A percentile compares a stretch with the other conserved stretches of the same genome.
These are phyloP conservation scores for Myoxocephalus aenaeus DNA, from an alignment of 2,797 vertebrate species.

Conservation along the genomic window DNA sequence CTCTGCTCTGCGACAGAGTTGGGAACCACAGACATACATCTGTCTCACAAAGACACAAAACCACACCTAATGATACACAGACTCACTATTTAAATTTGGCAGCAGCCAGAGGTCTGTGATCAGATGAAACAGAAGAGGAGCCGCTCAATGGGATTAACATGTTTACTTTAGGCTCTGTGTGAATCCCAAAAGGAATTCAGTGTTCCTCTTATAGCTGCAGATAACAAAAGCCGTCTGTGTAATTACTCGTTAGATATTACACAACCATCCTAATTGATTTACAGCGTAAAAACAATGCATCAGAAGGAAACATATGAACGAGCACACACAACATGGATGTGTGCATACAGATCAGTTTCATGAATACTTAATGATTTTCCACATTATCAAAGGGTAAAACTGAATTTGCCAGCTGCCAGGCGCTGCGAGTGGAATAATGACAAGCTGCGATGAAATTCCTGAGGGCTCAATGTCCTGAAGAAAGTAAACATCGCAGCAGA, in stretches of 20 bases:
- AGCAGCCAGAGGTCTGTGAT: conserved; percentile 66
- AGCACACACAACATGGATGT: conserved; percentile 53
- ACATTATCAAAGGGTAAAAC: conserved; percentile 80
- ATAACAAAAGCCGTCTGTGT: conserved; percentile 62
- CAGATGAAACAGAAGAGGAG: conserved; percentile 67
- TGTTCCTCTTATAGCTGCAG: conserved; percentile 58
- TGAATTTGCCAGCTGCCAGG: conserved; percentile 77
- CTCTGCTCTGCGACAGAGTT: conserved; percentile 53
- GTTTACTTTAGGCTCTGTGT: conserved; percentile 69
- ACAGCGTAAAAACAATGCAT: conserved; percentile 51
- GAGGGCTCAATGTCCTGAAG: conserved; percentile 56
- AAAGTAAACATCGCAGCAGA: conserved; percentile 60
- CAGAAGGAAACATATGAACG: conserved; percentile 49
- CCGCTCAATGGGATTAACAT: conserved; percentile 71
- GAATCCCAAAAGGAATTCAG: conserved; percentile 63
- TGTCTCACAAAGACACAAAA: conserved; percentile 17
- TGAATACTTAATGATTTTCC: conserved; percentile 81
- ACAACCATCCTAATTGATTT: conserved; percentile 71
- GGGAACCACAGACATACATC: conserved; percentile 32
- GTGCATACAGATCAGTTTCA: conserved; percentile 69
- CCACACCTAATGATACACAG: conserved; percentile 30
- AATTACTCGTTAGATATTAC: conserved; percentile 71
- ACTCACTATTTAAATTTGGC: conserved; percentile 57
- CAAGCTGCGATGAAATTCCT: conserved; percentile 74
- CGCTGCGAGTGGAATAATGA: conserved; percentile 75